Evolutionary conservation across 1,140 invertebrate species (phyloP).

Genomic region (Macrostomum lignano): DNA sequence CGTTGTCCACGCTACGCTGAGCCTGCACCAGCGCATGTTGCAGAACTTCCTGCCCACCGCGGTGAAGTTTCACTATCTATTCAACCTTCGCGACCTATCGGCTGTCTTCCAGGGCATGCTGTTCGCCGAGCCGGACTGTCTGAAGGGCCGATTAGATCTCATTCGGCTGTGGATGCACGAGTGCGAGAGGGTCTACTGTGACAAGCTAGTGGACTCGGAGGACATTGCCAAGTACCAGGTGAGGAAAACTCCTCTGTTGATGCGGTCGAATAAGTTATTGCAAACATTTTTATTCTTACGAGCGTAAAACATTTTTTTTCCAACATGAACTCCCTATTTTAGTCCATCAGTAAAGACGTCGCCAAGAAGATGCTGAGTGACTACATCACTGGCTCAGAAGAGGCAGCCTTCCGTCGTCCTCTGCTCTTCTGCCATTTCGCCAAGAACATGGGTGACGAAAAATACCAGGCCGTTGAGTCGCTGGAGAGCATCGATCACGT

Average conservation of each 20-base stretch:
- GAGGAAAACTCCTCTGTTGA: too few species aligned
- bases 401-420: constrained; percentile 41
- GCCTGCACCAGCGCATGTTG: constrained; percentile 50
- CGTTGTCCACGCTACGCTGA: constrained; percentile 48
- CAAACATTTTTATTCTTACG: too few species aligned
- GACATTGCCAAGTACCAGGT: constrained; percentile 64
- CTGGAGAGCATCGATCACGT: constrained; percentile 50
- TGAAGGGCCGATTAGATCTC: constrained; percentile 46
- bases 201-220: constrained; percentile 65
- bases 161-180: constrained; percentile 66
- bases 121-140: constrained; percentile 57
- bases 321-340: too few species aligned
- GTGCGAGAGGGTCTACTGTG: constrained; percentile 62
- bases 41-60: constrained; percentile 68
- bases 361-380: too few species aligned
- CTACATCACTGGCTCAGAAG: too few species aligned
- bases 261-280: too few species aligned
- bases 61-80: constrained; percentile 81
- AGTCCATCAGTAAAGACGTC: too few species aligned
- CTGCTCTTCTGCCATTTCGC: constrained; percentile 73
- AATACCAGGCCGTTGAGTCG: constrained; percentile 54
- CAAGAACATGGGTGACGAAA: constrained; percentile 62
- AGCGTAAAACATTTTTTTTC: too few species aligned
- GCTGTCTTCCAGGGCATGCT: constrained; percentile 51
- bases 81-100: constrained; percentile 70